Conservation (phyloP, 2,797 vertebrate genomes). For the Numenius phaeopus region DNA sequence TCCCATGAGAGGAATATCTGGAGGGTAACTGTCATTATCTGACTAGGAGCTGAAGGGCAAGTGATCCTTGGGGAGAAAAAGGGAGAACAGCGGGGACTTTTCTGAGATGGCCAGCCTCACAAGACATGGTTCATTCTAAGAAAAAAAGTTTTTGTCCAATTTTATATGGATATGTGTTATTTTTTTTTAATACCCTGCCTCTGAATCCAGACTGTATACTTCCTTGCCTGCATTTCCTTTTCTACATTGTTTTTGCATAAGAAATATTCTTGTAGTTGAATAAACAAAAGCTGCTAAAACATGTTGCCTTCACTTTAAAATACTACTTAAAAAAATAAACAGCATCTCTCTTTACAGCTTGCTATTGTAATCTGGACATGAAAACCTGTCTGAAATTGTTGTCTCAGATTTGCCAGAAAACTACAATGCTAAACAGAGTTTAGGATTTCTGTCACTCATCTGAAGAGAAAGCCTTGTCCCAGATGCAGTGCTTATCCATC, state of each 20-base stretch:
- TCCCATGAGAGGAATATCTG: not conserved
- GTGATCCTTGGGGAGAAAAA: not conserved
- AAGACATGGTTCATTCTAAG: not conserved
- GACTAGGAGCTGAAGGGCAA: not conserved
- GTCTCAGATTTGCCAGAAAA: not conserved
- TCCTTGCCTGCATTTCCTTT: not conserved
- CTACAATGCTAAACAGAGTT: not conserved
- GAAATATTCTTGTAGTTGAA: not conserved
- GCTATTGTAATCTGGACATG: not conserved
- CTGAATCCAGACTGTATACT: not conserved
- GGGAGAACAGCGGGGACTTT: not conserved
- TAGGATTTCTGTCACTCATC: slow-evolving; percentile 16
- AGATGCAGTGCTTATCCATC: not conserved
- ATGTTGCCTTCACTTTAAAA: not conserved
- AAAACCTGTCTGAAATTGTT: slow-evolving; percentile 21
- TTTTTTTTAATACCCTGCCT: not conserved
- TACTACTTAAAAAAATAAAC: not conserved
- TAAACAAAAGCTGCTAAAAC: not conserved
- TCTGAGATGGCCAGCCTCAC: not conserved
- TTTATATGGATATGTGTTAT: not conserved
- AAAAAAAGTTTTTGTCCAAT: not conserved
- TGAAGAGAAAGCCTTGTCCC: not conserved
- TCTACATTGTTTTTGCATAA: not conserved
- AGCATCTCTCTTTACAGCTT: not conserved
- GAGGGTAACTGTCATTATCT: not conserved